Evolutionary conservation across 2,113 vertebrate species (phyloP).

Genomic region (Gymnobelideus leadbeateri): DNA sequence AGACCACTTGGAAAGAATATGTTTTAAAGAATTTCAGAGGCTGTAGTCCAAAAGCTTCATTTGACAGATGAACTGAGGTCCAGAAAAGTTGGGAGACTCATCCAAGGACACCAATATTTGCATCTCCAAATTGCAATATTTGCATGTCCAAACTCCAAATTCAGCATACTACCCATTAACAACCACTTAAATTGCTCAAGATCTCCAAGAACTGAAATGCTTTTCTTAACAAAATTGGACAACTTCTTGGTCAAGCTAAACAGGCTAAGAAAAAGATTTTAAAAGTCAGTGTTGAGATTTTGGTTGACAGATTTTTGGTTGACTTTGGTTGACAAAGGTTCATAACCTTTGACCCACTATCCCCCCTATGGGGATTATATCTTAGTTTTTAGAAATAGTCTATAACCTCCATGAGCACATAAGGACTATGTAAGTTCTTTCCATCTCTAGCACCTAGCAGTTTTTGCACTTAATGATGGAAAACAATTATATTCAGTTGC

Average conservation of each 20-base stretch:
- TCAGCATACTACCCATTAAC: not conserved
- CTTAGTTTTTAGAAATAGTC: not conserved
- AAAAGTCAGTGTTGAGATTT: not conserved
- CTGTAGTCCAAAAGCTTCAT: not conserved
- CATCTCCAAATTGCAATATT: too few species aligned
- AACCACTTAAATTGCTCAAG: not conserved
- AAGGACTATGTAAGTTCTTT: not conserved
- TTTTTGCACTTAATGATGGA: not conserved
- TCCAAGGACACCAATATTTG: not conserved
- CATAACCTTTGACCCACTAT: not conserved
- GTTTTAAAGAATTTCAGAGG: not conserved
- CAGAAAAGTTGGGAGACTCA: not conserved
- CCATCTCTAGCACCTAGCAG: not conserved
- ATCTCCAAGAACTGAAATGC: not conserved
- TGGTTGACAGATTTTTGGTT: too few species aligned
- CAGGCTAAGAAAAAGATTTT: not conserved
- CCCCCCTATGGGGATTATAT: not conserved
- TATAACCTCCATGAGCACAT: not conserved
- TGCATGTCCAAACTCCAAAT: too few species aligned
- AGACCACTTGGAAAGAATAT: not conserved
- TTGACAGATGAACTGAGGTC: not conserved
- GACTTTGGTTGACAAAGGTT: too few species aligned
- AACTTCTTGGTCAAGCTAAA: not conserved
- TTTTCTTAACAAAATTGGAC: not conserved
- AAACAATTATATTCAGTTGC: not conserved